A percentile compares a stretch with the other conserved stretches of the same genome.
These are phyloP conservation scores for Drosophila affinis DNA, from an alignment of 2,888 invertebrate species.

Conservation along the genomic window DNA sequence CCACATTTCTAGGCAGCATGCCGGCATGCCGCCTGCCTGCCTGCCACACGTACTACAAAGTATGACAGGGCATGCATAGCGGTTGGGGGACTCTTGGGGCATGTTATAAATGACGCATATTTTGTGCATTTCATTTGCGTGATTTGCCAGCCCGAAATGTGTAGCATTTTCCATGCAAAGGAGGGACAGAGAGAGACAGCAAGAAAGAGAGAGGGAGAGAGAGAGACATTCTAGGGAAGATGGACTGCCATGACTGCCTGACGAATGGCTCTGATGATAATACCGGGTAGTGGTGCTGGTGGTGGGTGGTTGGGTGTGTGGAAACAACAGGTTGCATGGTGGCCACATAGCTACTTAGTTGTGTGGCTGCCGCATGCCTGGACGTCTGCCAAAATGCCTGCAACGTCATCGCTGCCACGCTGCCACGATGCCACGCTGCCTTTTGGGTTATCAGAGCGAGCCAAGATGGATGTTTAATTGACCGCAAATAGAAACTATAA, in stretches of 20 bases:
- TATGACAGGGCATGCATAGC: background rate
- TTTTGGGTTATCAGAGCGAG: slow-evolving; percentile 44
- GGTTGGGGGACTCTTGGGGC: slow-evolving; percentile 25
- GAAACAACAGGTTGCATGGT: slow-evolving; percentile 42
- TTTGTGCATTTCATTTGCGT: slow-evolving; percentile 79
- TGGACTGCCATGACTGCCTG: slow-evolving; percentile 1
- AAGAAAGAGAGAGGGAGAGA: slow-evolving; percentile 1
- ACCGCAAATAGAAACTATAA: slow-evolving; percentile 63
- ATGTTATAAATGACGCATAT: slow-evolving; percentile 76
- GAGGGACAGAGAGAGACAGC: background rate
- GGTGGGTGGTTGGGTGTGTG: too few species aligned
- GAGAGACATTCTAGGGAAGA: slow-evolving; percentile 16
- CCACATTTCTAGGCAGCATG: slow-evolving; percentile 47
- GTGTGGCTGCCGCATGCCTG: slow-evolving; percentile 35
- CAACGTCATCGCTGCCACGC: slow-evolving; percentile 10
- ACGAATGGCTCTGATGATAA: slow-evolving; percentile 23
- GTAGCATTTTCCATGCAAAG: slow-evolving; percentile 33
- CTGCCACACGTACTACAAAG: slow-evolving; percentile 45
- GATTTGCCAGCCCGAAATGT: slow-evolving; percentile 71
- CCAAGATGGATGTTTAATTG: slow-evolving; percentile 64
- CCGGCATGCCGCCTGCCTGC: slow-evolving; percentile 18
- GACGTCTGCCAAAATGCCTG: slow-evolving; percentile 45
- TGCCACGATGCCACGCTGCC: slow-evolving; percentile 5
- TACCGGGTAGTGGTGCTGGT: slow-evolving; percentile 6
- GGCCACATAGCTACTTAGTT: slow-evolving; percentile 39